phyloP scores from a whole-genome alignment of 2,113 vertebrate genomes.

The Protobothrops mucrosquamatus region DNA sequence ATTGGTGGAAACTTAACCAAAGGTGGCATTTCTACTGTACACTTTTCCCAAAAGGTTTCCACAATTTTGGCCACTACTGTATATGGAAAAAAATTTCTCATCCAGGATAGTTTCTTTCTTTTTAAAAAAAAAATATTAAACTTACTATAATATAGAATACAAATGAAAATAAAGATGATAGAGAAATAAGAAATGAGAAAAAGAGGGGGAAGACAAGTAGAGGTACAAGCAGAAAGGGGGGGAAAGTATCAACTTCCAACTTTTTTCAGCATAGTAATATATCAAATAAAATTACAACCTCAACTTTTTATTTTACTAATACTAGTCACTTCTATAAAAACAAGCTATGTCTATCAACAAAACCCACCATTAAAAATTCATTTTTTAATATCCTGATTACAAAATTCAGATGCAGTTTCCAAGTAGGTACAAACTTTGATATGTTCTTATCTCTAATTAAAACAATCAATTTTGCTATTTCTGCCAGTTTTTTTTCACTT shows the following conservation, averaged over 20 bases:
- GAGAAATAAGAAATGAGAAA: too few relatives aligned
- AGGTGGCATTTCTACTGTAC: too few relatives aligned
- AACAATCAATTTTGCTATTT: neutral
- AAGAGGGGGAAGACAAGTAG: too few relatives aligned
- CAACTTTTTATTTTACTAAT: neutral
- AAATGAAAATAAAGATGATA: too few relatives aligned
- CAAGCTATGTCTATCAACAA: neutral
- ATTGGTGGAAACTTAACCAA: too few relatives aligned
- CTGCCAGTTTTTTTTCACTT: neutral
- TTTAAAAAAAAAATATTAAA: too few relatives aligned
- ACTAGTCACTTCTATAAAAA: neutral
- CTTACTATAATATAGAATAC: too few relatives aligned
- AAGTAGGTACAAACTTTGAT: neutral
- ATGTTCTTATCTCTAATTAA: neutral
- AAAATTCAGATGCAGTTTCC: neutral
- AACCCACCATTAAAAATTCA: neutral
- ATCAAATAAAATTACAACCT: neutral
- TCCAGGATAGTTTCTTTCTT: neutral
- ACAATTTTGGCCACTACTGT: too few relatives aligned
- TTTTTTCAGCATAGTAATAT: neutral
- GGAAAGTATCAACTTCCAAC: neutral
- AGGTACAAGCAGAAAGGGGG: too few relatives aligned
- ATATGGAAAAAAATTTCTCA: neutral
- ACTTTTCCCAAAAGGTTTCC: too few relatives aligned
- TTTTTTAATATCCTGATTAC: neutral